Conservation (phyloP, 2,888 invertebrate species). For the Mythimna albipuncta region DNA sequence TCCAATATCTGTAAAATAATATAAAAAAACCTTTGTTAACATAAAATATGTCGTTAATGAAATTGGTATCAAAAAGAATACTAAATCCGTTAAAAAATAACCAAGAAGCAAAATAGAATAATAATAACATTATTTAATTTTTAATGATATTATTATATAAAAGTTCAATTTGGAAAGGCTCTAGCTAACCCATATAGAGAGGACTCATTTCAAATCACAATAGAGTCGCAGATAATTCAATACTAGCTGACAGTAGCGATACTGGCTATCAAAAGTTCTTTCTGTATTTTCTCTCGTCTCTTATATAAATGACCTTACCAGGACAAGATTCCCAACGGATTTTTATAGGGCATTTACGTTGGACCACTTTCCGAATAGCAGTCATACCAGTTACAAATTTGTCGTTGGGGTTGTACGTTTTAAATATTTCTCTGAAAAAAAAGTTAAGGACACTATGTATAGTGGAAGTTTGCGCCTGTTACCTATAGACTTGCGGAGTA, state of each 20-base stretch:
- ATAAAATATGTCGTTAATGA: not conserved
- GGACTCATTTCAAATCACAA: not conserved
- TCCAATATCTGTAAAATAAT: conserved; percentile 28
- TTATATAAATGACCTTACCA: conserved; percentile 20
- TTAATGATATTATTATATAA: too few relatives aligned
- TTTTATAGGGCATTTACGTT: conserved; percentile 30
- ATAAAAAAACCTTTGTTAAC: not conserved
- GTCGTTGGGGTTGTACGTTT: conserved; percentile 33
- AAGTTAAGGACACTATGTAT: not conserved
- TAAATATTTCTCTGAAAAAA: conserved; percentile 35
- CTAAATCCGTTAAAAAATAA: not conserved
- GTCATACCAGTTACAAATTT: conserved; percentile 2
- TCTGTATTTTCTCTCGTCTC: not conserved
- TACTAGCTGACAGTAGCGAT: too few relatives aligned
- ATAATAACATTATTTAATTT: not conserved
- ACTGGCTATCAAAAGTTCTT: not conserved
- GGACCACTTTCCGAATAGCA: conserved; percentile 26
- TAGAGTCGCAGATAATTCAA: not conserved
- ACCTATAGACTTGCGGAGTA: not conserved
- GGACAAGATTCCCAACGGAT: conserved; percentile 33
- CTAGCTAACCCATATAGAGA: not conserved
- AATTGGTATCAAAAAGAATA: not conserved
- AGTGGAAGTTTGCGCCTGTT: not conserved
- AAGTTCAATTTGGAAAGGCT: not conserved
- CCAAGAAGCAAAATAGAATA: not conserved